These are phyloP conservation scores for Hylomyscus alleni DNA, from an alignment of 2,797 vertebrate species.

Conservation along the genomic window DNA sequence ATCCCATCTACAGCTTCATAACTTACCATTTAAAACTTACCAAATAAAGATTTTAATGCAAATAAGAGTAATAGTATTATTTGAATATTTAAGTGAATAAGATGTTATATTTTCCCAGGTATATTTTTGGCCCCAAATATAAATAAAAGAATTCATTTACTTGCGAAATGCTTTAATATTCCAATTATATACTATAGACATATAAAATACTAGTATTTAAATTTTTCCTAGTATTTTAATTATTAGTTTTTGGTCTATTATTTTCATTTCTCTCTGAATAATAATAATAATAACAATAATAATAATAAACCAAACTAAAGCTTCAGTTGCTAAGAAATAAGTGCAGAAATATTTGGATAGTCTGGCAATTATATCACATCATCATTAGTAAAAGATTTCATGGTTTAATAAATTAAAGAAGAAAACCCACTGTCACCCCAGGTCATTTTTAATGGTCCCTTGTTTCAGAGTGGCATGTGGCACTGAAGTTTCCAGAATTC, in stretches of 20 bases:
- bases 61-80: conserved; percentile 62
- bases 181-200: conserved; percentile 22
- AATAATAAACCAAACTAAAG: conserved; percentile 16
- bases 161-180: conserved; percentile 53
- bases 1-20: conserved; percentile 70
- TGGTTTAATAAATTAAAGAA: conserved; percentile 26
- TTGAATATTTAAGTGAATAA: conserved; percentile 57
- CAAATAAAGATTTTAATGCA: conserved; percentile 75
- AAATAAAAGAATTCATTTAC: conserved; percentile 55
- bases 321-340: conserved; percentile 46
- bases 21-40: conserved; percentile 73
- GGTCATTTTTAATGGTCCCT: background rate
- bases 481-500: background rate
- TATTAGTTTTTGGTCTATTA: conserved; percentile 12
- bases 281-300: background rate
- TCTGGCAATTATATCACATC: conserved; percentile 25
- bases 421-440: conserved; percentile 49
- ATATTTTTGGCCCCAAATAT: conserved; percentile 31
- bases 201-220: conserved; percentile 32
- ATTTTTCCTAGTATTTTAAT: conserved; percentile 46
- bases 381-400: conserved; percentile 61
- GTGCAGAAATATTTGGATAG: background rate
- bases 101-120: conserved; percentile 32
- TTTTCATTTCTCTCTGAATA: conserved; percentile 61
- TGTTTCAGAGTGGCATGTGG: background rate